phyloP scores from a whole-genome alignment of 2,797 vertebrate genomes.

The Hafferia zeledoni region DNA sequence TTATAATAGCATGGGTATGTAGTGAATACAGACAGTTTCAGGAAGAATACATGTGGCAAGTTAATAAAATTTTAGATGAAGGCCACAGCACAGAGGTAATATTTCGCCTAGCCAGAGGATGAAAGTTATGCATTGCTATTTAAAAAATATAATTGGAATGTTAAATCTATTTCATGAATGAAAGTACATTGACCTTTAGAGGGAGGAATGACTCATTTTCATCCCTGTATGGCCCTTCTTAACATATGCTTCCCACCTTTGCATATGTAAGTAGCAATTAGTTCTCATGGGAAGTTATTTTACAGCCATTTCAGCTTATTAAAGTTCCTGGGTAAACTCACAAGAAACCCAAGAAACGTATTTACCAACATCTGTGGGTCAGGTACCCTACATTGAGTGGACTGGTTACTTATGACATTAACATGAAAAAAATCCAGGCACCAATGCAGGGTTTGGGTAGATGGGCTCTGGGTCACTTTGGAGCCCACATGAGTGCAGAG shows the following conservation, averaged over 20 bases:
- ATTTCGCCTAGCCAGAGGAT: constrained; percentile 29
- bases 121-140: constrained; percentile 57
- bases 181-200: constrained; percentile 37
- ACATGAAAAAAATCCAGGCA: neutral
- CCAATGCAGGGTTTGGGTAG: neutral
- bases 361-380: neutral
- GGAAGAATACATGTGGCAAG: constrained; percentile 23
- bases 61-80: constrained; percentile 59
- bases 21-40: constrained; percentile 16
- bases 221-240: constrained; percentile 25
- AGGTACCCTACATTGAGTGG: neutral
- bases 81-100: constrained; percentile 25
- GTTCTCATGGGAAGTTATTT: constrained; percentile 40
- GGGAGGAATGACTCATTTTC: constrained; percentile 26
- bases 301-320: constrained; percentile 44
- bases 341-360: neutral
- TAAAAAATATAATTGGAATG: constrained; percentile 49
- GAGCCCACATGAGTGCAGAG: rapidly evolving
- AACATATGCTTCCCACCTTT: constrained; percentile 28
- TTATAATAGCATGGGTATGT: neutral
- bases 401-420: neutral
- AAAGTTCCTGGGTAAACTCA: constrained; percentile 39
- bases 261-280: constrained; percentile 43
- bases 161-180: constrained; percentile 58
- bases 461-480: neutral